Percentiles rank a stretch among this genome's conserved stretches.
phyloP scores from a whole-genome alignment of 2,797 vertebrate species.

The Geotrypetes seraphini region DNA sequence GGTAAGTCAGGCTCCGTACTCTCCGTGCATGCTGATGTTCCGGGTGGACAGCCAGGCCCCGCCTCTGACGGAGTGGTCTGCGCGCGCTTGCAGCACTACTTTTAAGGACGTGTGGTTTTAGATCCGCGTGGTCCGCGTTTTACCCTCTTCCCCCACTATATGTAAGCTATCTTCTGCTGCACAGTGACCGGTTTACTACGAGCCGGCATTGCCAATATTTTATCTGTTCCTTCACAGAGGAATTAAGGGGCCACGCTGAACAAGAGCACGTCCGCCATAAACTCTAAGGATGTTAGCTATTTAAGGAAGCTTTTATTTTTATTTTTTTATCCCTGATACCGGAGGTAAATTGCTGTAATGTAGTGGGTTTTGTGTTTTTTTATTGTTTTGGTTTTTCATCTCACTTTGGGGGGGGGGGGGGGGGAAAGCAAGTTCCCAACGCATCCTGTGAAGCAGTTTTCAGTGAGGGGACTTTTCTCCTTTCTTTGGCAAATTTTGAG shows the following conservation, averaged over 20 bases:
- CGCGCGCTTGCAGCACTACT: slow-evolving; percentile 64
- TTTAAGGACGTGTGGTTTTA: no score
- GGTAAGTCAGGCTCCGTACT: slow-evolving; percentile 15
- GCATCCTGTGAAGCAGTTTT: slow-evolving; percentile 49
- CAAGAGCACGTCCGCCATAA: slow-evolving; percentile 23
- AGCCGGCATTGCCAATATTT: slow-evolving; percentile 20
- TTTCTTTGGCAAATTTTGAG: slow-evolving; percentile 29
- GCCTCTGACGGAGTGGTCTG: slow-evolving; percentile 65
- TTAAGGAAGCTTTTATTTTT: slow-evolving; percentile 15
- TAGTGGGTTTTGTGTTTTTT: slow-evolving; percentile 9
- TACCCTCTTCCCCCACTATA: no score
- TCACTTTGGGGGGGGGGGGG: no score
- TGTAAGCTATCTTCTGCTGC: slow-evolving; percentile 37
- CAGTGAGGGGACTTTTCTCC: slow-evolving; percentile 17
- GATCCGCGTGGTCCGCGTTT: no score
- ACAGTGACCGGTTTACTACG: slow-evolving; percentile 27
- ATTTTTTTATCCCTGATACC: slow-evolving; percentile 11
- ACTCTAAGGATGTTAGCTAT: slow-evolving; percentile 12
- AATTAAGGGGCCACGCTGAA: slow-evolving; percentile 49
- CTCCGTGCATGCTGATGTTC: slow-evolving; percentile 52
- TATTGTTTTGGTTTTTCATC: no score
- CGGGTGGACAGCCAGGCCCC: no score
- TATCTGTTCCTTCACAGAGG: slow-evolving; percentile 34
- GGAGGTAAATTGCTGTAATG: slow-evolving; percentile 20
- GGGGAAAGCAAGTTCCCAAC: slow-evolving; percentile 16